Percentiles rank a stretch among this genome's conserved stretches.
phyloP scores from a whole-genome alignment of 2,797 vertebrate species.

The Gymnothorax reevesii region DNA sequence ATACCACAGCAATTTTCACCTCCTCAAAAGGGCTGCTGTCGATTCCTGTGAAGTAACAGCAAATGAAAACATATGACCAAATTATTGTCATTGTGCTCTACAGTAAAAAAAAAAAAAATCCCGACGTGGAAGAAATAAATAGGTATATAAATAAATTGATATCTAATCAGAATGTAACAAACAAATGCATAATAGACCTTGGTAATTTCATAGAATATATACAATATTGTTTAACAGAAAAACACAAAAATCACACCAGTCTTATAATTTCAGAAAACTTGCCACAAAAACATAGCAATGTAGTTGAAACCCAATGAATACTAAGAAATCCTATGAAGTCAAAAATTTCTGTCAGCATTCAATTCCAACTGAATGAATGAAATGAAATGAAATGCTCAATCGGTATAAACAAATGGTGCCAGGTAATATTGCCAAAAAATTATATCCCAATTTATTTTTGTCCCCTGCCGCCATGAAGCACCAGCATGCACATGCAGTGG shows the following conservation, averaged over 20 bases:
- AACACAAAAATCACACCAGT: background rate
- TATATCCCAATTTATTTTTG: too few relatives aligned
- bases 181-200: too few relatives aligned
- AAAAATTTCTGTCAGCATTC: background rate
- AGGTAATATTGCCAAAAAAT: background rate
- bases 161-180: too few relatives aligned
- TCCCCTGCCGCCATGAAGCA: too few relatives aligned
- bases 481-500: too few relatives aligned
- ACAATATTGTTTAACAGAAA: background rate
- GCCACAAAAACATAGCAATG: background rate
- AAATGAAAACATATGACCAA: background rate
- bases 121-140: too few relatives aligned
- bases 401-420: background rate
- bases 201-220: background rate
- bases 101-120: too few relatives aligned
- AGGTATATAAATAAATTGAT: too few relatives aligned
- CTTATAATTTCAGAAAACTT: background rate
- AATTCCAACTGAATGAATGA: background rate
- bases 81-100: too few relatives aligned
- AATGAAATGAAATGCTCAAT: background rate
- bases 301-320: background rate
- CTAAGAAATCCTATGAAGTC: background rate
- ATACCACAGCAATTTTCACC: conserved; percentile 46
- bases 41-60: conserved; percentile 33
- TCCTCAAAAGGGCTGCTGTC: background rate